These are phyloP conservation scores for Pitangus sulphuratus DNA, from an alignment of 2,797 vertebrate genomes.

Conservation along the genomic window DNA sequence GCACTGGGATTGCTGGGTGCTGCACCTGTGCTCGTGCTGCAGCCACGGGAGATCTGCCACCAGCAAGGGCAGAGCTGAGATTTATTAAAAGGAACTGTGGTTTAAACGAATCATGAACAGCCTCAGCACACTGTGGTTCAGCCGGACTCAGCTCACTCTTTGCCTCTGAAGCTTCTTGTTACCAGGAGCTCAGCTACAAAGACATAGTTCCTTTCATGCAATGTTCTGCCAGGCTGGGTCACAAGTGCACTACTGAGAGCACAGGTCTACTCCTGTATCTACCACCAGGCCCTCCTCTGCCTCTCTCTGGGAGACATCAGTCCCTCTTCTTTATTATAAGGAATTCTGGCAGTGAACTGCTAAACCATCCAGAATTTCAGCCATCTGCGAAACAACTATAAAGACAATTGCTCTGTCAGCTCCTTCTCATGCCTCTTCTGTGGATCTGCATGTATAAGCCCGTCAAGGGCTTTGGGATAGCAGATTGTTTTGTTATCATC, in stretches of 20 bases:
- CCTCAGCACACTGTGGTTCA: accelerated
- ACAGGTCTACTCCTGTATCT: background rate
- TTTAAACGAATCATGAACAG: background rate
- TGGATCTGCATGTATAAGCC: background rate
- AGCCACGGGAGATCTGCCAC: accelerated
- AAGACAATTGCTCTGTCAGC: background rate
- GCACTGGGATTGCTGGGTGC: background rate
- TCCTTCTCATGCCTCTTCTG: background rate
- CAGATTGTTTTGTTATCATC: background rate
- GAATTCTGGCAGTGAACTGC: background rate
- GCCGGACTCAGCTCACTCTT: background rate
- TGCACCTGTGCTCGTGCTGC: background rate
- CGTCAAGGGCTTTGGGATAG: accelerated
- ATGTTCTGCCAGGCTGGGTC: background rate
- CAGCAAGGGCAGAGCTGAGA: background rate
- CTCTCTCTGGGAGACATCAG: background rate
- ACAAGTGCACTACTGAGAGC: background rate
- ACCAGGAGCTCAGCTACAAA: background rate
- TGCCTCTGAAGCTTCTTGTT: background rate
- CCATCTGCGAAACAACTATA: background rate
- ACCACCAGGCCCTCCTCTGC: background rate
- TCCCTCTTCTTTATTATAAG: background rate
- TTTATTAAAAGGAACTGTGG: background rate
- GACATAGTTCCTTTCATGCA: background rate
- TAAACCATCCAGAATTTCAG: background rate